Evolutionary conservation across 35 echinoderm and acorn worm genomes (phyloP), one percentile per base, ranked within the genome.

Genomic region (Apostichopus japonicus): DNA sequence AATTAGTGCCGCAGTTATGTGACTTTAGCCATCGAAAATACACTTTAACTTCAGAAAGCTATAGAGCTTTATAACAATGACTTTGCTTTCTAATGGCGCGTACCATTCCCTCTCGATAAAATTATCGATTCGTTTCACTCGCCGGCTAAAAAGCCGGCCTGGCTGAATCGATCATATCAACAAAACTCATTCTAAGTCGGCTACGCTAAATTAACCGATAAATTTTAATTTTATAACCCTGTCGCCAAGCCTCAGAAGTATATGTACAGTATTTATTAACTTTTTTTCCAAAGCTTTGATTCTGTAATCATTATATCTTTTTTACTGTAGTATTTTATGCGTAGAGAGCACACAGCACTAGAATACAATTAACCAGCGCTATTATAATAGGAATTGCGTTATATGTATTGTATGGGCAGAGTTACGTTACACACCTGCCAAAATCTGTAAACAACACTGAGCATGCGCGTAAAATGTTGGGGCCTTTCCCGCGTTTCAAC

Each of bases 161-260:
- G 6, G 53, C 54, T n/a, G 13, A 54, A 57, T 84, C 81, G 81
- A 84, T 84, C 81, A 53, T 55, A 57, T 51, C 21, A 55, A 84
- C 54, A 44, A 57, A 23, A n/a, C 57, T 84, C 54, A 84, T 84
- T 58, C 56, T 23, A 57, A 84, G 54, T 84, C 81, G 13, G 56
- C 81, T 10, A 24, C 10, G 81, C 81, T 84, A 84, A 84, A 84
- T 84, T 84, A 84, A 84, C 14, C 57, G 53, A 84, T 57, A 84
- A 59, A 57, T 84, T 84, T 84, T 84, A 84, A 84, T 57, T 44
- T 44, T 84, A 55, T 23, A 58, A 57, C 54, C 21, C 81, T 84
- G 81, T 62, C 81, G 81, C 81, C 81, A 84, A 19, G 11, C 19
- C 51, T 19, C 56, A 57, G 81, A 57, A 84, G 17, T 75, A 67